Percentiles rank a stretch among this genome's conserved stretches.
Evolutionary conservation across 2,113 vertebrate species (phyloP).

Genomic region (Chloroceryle aenea): DNA sequence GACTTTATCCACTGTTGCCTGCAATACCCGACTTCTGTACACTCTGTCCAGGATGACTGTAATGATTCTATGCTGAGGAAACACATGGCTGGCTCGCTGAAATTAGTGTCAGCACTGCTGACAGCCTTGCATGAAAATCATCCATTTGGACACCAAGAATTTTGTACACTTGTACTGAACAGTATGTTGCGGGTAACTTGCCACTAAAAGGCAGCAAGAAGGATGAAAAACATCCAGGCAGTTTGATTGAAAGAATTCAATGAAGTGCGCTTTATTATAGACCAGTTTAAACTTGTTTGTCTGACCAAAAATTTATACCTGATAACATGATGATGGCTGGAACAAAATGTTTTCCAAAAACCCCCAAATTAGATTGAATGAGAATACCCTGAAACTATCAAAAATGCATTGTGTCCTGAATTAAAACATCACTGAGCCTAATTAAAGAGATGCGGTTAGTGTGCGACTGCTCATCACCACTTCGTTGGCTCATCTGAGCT

Average conservation of each 20-base stretch:
- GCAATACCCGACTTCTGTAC: neutral
- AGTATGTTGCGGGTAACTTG: neutral
- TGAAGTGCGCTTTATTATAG: neutral
- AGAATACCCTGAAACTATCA: neutral
- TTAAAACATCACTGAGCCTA: neutral
- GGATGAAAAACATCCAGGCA: neutral
- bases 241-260: neutral
- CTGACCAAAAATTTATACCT: neutral
- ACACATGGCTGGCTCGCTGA: neutral
- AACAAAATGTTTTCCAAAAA: neutral
- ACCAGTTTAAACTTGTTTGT: neutral
- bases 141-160: neutral
- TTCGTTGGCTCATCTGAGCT: neutral
- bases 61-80: neutral
- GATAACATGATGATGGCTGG: neutral
- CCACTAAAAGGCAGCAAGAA: neutral
- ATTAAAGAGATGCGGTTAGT: neutral
- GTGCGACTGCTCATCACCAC: neutral
- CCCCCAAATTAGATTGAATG: neutral
- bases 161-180: neutral
- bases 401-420: neutral
- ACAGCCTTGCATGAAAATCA: neutral
- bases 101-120: neutral
- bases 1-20: neutral
- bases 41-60: rapidly evolving